Evolutionary conservation across 2,888 invertebrate species (phyloP).

Genomic region (Apotomis betuletana): DNA sequence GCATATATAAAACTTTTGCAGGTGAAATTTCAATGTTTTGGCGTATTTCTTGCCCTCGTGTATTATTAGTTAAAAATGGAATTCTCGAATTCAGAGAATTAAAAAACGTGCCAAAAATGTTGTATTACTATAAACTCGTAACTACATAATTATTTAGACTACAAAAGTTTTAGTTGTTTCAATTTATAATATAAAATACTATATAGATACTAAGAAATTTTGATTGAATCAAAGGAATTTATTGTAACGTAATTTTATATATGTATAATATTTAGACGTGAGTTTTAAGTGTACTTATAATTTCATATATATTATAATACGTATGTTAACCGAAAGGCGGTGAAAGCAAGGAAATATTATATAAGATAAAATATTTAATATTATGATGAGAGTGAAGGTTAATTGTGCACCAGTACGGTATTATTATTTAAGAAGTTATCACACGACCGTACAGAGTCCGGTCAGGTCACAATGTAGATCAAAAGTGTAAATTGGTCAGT

Average conservation of each 20-base stretch:
- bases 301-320: constrained; percentile 16
- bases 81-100: background rate
- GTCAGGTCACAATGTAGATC: no score
- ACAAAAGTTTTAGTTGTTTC: constrained; percentile 5
- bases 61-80: background rate
- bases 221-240: constrained; percentile 34
- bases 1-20: background rate
- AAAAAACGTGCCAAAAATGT: background rate
- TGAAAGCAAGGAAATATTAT: constrained; percentile 39
- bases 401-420: constrained; percentile 5
- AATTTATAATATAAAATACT: constrained; percentile 7
- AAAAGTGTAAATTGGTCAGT: no score
- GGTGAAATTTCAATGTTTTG: background rate
- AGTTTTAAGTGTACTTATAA: constrained; percentile 39
- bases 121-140: no score
- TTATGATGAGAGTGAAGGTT: background rate
- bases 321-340: constrained; percentile 16
- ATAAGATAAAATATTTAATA: constrained; percentile 32
- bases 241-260: constrained; percentile 31
- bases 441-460: no score
- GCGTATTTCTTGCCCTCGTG: background rate
- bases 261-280: constrained; percentile 25
- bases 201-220: background rate
- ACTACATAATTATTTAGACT: background rate
- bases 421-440: no score